These are phyloP conservation scores for Onychomys torridus DNA, from an alignment of 2,797 vertebrate species.

Conservation along the genomic window DNA sequence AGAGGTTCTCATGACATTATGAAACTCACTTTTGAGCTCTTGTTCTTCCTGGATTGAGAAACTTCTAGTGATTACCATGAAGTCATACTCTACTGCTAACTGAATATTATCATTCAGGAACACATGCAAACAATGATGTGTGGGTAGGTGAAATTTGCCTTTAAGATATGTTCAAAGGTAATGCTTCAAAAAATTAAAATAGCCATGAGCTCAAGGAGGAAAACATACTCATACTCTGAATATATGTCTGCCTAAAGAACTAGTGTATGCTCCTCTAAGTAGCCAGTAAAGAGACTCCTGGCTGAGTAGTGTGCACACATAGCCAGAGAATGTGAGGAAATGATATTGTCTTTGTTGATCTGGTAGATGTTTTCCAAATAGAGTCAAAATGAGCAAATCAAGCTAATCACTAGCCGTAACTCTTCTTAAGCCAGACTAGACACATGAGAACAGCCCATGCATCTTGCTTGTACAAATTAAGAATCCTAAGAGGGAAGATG, in stretches of 20 bases:
- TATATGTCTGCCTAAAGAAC: not conserved
- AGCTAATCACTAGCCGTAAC: not conserved
- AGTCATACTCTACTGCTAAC: not conserved
- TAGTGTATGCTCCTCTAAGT: not conserved
- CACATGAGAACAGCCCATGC: not conserved
- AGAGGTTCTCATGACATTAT: not conserved
- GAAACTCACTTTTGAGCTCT: conserved; percentile 21
- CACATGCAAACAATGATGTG: not conserved
- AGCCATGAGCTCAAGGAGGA: not conserved
- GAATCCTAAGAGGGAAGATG: not conserved
- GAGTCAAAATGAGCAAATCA: not conserved
- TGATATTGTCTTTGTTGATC: not conserved
- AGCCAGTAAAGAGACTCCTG: not conserved
- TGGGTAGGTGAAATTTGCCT: not conserved
- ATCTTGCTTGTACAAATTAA: not conserved
- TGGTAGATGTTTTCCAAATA: conserved; percentile 17
- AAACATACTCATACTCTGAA: not conserved
- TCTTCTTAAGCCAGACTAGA: not conserved
- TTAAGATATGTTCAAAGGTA: conserved; percentile 35
- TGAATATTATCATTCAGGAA: not conserved
- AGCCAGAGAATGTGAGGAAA: not conserved
- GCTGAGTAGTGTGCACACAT: not conserved
- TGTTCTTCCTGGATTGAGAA: not conserved
- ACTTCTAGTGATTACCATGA: not conserved
- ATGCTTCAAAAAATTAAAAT: conserved; percentile 25